These are phyloP conservation scores for Holotrichia oblita DNA, from an alignment of 1,140 invertebrate species.

Conservation along the genomic window DNA sequence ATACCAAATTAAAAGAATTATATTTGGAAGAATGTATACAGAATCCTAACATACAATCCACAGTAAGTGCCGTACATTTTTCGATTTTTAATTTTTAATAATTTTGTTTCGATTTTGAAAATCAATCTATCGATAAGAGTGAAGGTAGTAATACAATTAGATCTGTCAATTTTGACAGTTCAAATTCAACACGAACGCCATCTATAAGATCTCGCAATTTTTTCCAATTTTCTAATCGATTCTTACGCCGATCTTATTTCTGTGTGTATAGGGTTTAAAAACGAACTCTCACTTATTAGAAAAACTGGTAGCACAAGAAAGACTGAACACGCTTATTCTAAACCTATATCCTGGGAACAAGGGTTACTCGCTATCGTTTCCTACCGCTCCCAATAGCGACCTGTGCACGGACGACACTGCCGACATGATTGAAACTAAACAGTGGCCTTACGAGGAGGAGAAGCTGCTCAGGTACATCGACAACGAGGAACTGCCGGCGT, in stretches of 20 bases:
- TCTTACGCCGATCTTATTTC: background rate
- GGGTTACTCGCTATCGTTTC: constrained; percentile 83
- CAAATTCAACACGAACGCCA: background rate
- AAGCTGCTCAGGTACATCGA: constrained; percentile 82
- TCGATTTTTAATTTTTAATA: background rate
- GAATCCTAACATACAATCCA: constrained; percentile 47
- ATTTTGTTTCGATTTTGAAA: background rate
- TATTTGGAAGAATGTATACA: constrained; percentile 56
- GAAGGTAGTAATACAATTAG: no score
- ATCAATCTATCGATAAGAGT: no score
- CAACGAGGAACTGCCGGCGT: constrained; percentile 86
- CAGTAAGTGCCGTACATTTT: constrained; percentile 43
- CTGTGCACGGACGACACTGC: constrained; percentile 64
- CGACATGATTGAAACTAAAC: constrained; percentile 73
- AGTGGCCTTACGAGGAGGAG: constrained; percentile 82
- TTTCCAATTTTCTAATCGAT: background rate
- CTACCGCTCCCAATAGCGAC: constrained; percentile 46
- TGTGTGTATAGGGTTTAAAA: constrained; percentile 68
- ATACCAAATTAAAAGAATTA: constrained; percentile 48
- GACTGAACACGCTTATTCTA: constrained; percentile 87
- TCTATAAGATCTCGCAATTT: background rate
- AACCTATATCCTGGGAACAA: constrained; percentile 92
- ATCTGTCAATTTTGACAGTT: background rate
- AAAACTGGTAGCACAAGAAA: constrained; percentile 83
- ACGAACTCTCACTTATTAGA: constrained; percentile 83